phyloP scores from a whole-genome alignment of 2,113 vertebrate species.

The Anser brachyrhynchus region DNA sequence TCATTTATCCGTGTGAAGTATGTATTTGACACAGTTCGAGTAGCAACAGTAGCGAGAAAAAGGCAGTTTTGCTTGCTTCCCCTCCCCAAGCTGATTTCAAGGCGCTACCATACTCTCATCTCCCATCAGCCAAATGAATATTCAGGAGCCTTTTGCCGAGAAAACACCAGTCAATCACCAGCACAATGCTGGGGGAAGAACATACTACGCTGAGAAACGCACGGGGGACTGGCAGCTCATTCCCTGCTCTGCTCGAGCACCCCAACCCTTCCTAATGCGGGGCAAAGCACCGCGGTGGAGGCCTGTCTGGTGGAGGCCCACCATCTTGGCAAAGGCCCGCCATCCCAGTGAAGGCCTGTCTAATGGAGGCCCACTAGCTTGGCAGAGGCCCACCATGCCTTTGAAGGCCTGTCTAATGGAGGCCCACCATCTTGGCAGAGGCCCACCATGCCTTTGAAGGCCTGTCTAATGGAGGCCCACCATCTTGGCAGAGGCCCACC shows the following conservation, averaged over 20 bases:
- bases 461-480: too few relatives aligned
- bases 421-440: too few relatives aligned
- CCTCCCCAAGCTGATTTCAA: slow-evolving; percentile 50
- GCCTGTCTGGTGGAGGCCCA: too few relatives aligned
- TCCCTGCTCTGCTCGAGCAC: background rate
- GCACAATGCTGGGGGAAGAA: background rate
- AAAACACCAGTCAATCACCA: background rate
- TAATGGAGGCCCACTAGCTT: too few relatives aligned
- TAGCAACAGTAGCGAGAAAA: slow-evolving; percentile 30
- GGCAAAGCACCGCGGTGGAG: too few relatives aligned
- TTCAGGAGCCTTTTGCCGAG: slow-evolving; percentile 53
- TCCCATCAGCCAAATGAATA: slow-evolving; percentile 28
- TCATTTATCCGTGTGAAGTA: background rate
- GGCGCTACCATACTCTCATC: background rate
- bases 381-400: too few relatives aligned
- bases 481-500: too few relatives aligned
- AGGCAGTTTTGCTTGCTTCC: slow-evolving; percentile 2
- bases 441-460: too few relatives aligned
- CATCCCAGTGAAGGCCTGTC: too few relatives aligned
- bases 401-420: too few relatives aligned
- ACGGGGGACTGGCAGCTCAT: background rate
- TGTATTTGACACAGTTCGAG: slow-evolving; percentile 26
- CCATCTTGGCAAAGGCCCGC: too few relatives aligned
- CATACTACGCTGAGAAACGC: background rate
- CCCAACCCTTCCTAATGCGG: accelerated